A percentile compares a stretch with the other conserved stretches of the same genome.
These are phyloP conservation scores for Aleiodes alternator DNA, from an alignment of 2,888 invertebrate genomes.

Conservation along the genomic window DNA sequence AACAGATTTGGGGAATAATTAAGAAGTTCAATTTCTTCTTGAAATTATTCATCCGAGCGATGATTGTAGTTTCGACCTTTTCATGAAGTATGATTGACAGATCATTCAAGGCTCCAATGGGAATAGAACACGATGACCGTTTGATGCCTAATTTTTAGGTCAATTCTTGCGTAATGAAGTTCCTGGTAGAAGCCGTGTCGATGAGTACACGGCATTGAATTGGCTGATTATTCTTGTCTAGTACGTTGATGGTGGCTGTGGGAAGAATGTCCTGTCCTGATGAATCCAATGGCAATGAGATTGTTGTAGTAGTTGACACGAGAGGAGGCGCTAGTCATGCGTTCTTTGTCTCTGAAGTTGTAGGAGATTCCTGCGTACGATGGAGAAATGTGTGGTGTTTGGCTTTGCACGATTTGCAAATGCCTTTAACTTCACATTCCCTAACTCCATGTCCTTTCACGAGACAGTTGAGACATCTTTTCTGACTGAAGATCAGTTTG, in stretches of 20 bases:
- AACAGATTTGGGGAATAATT: slow-evolving; percentile 44
- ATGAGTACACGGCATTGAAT: no score
- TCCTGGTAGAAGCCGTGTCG: no score
- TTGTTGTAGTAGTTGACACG: no score
- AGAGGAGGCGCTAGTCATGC: no score
- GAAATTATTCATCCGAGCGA: slow-evolving; percentile 41
- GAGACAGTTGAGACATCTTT: slow-evolving; percentile 6
- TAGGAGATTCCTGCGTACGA: background rate
- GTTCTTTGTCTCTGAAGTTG: background rate
- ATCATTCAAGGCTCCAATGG: slow-evolving; percentile 19
- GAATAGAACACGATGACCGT: no score
- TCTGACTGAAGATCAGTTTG: background rate
- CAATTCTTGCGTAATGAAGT: no score
- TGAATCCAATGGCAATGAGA: no score
- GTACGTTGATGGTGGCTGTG: no score
- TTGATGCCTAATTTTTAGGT: no score
- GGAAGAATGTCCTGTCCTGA: no score
- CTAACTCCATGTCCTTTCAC: background rate
- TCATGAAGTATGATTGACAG: slow-evolving; percentile 33
- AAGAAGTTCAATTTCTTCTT: slow-evolving; percentile 45
- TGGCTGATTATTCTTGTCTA: no score
- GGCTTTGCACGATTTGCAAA: background rate
- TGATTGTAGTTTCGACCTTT: slow-evolving; percentile 31
- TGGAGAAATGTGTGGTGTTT: slow-evolving; percentile 20
- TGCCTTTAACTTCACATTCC: background rate